phyloP scores from a whole-genome alignment of 2,797 vertebrate genomes.

The Poeciliopsis paucimaculata region DNA sequence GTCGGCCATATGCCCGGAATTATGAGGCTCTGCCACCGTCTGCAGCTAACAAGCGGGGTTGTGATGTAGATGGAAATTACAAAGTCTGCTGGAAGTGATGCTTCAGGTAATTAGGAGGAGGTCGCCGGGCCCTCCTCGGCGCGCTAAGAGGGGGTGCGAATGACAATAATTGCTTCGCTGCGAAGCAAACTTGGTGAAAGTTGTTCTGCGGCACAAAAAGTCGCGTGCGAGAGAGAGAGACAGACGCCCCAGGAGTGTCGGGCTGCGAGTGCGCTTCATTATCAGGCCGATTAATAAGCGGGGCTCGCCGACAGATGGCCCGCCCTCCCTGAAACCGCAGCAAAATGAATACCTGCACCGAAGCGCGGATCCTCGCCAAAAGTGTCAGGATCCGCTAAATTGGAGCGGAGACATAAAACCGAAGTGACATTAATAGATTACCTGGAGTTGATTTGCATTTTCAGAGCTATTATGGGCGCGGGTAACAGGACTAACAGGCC shows the following conservation, averaged over 20 bases:
- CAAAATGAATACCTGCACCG: conserved; percentile 74
- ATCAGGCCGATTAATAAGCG: conserved; percentile 79
- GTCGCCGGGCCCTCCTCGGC: conserved; percentile 66
- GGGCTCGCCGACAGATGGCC: conserved; percentile 80
- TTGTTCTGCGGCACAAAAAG: conserved; percentile 66
- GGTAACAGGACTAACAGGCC: conserved; percentile 74
- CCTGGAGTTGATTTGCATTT: conserved; percentile 83
- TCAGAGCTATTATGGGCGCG: conserved; percentile 73
- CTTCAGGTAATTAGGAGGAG: conserved; percentile 79
- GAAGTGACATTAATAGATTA: conserved; percentile 86
- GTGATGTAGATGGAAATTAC: conserved; percentile 74
- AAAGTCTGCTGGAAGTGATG: conserved; percentile 72
- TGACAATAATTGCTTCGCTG: conserved; percentile 79
- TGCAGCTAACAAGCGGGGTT: conserved; percentile 72
- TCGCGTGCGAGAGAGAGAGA: too few relatives aligned
- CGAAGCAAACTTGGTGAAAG: conserved; percentile 74
- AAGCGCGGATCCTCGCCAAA: conserved; percentile 67
- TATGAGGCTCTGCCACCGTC: conserved; percentile 66
- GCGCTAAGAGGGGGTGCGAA: conserved; percentile 53
- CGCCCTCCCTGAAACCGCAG: conserved; percentile 59
- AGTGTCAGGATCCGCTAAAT: conserved; percentile 79
- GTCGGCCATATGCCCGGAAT: conserved; percentile 77
- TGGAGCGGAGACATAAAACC: conserved; percentile 80
- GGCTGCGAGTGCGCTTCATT: conserved; percentile 75
- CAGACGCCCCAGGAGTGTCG: conserved; percentile 56